Base-by-base conservation (phyloP, 1,140 invertebrate genomes). In the Megalonaias nervosa region DNA sequence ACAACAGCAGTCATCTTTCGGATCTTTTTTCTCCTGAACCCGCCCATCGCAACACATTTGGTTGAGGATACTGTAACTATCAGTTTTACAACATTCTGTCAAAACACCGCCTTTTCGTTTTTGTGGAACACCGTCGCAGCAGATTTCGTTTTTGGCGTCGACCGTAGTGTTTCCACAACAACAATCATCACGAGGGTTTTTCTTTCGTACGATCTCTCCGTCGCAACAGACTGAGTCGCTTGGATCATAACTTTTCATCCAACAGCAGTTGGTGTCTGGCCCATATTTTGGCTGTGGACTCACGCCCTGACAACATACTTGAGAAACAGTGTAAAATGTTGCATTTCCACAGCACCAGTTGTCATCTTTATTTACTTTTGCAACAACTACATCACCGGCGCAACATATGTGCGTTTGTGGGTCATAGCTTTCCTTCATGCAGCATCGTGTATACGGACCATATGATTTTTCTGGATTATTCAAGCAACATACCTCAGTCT, bases 121-220 rank as follows among this genome's bases (percentile, higher is more conserved):
- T 72, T 78, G 76, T 26, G 76, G 71, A 21, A 72, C 71, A 31
- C 58, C 66, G 61, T 78, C 70, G 23, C 76, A 78, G 58, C 76
- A 78, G 12, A 78, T 78, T 60, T 73, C 65, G 11, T 71, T 68
- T 57, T 69, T 72, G n/a, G 76, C 74, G 31, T 78, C 74, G 16
- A 73, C 68, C 19, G 76, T 78, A 19, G 76, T 58, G 15, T 78
- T 78, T 31, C 76, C 76, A 69, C 76, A 78, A 48, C 76, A 78
- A 19, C 76, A 78, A 60, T 78, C 74, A 57, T 78, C 76, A 69
- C 65, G 68, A 31, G 71, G 0, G 21, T 78, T 48, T 48, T 56
- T 31, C 62, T 78, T 78, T 31, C 55, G 21, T 31, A 68, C 59
- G 15, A 78, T 16, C 21, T 78, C 58, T 60, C 64, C 71, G 26